Conservation (phyloP, 2,888 invertebrate species). For the Agapostemon virescens region DNA sequence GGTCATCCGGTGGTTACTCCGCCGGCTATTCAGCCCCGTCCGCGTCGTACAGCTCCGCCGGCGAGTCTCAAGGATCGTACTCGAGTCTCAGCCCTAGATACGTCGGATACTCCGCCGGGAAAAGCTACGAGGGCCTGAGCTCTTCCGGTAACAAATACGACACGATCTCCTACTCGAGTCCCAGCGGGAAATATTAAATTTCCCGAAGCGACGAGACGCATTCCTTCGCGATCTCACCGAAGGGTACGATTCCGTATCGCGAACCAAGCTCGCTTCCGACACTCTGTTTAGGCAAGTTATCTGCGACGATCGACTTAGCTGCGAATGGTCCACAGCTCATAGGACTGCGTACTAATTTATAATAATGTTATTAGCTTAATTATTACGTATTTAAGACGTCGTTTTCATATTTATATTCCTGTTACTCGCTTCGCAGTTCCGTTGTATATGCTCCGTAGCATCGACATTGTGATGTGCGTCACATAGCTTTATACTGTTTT, state of each 20-base stretch:
- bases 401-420: constrained; percentile 67
- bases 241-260: neutral
- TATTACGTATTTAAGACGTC: constrained; percentile 49
- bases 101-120: constrained; percentile 65
- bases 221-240: neutral
- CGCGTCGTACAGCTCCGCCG: constrained; percentile 63
- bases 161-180: constrained; percentile 78
- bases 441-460: constrained; percentile 31
- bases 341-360: constrained; percentile 33
- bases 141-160: constrained; percentile 72
- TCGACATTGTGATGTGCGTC: constrained; percentile 63
- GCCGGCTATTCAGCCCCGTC: constrained; percentile 66
- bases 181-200: constrained; percentile 71
- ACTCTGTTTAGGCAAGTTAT: neutral
- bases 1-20: constrained; percentile 59
- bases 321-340: constrained; percentile 14
- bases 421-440: constrained; percentile 42
- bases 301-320: constrained; percentile 10
- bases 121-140: constrained; percentile 64
- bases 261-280: neutral
- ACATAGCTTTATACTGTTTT: constrained; percentile 63
- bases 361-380: constrained; percentile 39
- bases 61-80: constrained; percentile 72
- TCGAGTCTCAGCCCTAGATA: constrained; percentile 72
- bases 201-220: neutral